Evolutionary conservation across 2,888 invertebrate species (phyloP).

Genomic region (Ophion costatus): DNA sequence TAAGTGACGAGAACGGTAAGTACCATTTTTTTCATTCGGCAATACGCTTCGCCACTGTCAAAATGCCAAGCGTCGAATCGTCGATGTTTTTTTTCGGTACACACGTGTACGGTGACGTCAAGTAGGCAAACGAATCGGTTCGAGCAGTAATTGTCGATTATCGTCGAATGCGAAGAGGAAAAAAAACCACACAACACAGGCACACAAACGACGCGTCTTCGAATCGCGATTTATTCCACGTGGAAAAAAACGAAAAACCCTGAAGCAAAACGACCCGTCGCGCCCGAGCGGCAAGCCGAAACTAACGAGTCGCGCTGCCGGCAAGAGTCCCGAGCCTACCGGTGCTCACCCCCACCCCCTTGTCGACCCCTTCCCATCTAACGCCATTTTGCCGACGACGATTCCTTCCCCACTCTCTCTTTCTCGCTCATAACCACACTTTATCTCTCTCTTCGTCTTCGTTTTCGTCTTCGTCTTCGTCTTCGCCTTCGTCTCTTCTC

Average conservation of each 20-base stretch:
- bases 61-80: conserved; percentile 4
- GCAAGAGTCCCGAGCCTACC: conserved; percentile 75
- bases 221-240: conserved; percentile 70
- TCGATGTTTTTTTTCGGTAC: conserved; percentile 3
- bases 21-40: not conserved
- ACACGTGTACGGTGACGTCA: too few species aligned
- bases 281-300: conserved; percentile 79
- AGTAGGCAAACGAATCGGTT: not conserved
- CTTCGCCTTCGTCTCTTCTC: not conserved
- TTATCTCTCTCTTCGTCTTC: conserved; percentile 48
- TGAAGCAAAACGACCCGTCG: conserved; percentile 70
- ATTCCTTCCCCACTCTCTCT: conserved; percentile 30
- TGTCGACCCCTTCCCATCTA: conserved; percentile 36
- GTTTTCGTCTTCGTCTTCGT: conserved; percentile 44
- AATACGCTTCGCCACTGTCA: conserved; percentile 26
- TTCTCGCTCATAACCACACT: conserved; percentile 15
- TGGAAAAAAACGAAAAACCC: conserved; percentile 69
- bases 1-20: conserved; percentile 4
- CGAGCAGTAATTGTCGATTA: conserved; percentile 6
- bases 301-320: conserved; percentile 78
- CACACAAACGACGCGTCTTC: conserved; percentile 22
- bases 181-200: conserved; percentile 30
- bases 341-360: conserved; percentile 65
- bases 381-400: conserved; percentile 35
- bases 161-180: conserved; percentile 13